Base-by-base conservation (phyloP, 2,888 invertebrate species). In the Drosophila cyrtoloma region DNA sequence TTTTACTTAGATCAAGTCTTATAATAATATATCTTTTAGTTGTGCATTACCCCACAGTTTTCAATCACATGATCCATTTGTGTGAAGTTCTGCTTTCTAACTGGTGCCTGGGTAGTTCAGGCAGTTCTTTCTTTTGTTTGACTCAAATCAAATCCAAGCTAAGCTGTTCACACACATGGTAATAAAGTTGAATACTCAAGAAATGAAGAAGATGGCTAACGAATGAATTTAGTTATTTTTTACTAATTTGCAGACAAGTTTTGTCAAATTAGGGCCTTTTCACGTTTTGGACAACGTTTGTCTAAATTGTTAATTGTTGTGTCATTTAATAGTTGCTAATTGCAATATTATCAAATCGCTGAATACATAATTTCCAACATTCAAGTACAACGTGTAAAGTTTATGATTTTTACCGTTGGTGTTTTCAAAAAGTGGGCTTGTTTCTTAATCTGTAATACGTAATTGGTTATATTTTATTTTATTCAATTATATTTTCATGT, bases 201-300 rank as follows among this genome's bases (percentile, higher is more conserved):
- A 64, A 30, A 59, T 33, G 26, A 22, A 33, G 44, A 44, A 28
- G 50, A 39, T 69, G 72, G 65, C 72, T 37, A 76, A 35, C 47
- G 32, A 39, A 53, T 44, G 39, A 64, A n/a, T 64, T 82, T 81
- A 59, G 70, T 75, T 69, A 58, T 26, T 39, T 32, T 66, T 73
- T 72, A 83, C 89, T 86, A 89, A 86, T 89, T 86, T 75, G 71
- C 71, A 68, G 84, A 85, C 89, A 75, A 77, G 85, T 85, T 85
- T 81, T 32, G 50, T n/a, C 64, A 68, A 71, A 82, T 84, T 82
- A 79, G 71, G 84, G 37, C 72, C 65, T 76, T 79, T 65, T 64
- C 82, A 81, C 73, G 60, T 64, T 78, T 80, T 60, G n/a, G 53
- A 35, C 42, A 63, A 56, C 37, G 32, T 52, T 62, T 44, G 51